Percentiles rank a stretch among this genome's conserved stretches.
phyloP scores from a whole-genome alignment of 2,888 invertebrate genomes.

The Homarus gammarus region DNA sequence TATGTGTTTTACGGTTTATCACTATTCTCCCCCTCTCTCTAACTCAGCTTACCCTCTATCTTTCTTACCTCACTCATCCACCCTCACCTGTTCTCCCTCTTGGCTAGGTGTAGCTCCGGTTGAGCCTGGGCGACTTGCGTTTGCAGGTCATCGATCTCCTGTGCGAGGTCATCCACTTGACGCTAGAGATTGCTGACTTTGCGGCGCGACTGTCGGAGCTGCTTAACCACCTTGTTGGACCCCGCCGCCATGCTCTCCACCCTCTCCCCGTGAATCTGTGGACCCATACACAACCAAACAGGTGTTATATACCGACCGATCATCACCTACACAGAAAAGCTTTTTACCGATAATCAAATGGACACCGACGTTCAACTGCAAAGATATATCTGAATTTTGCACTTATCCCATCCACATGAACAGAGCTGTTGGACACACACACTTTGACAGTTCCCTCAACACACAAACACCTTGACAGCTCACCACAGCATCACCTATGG shows the following conservation, averaged over 20 bases:
- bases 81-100: slow-evolving; percentile 44
- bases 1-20: no score
- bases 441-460: no score
- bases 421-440: no score
- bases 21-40: not conserved
- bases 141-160: slow-evolving; percentile 46
- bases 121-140: slow-evolving; percentile 27
- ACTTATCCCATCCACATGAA: no score
- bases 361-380: no score
- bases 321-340: no score
- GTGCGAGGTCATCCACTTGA: slow-evolving; percentile 29
- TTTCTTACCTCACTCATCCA: not conserved
- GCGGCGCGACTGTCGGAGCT: not conserved
- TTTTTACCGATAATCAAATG: no score
- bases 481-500: no score
- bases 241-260: slow-evolving; percentile 18
- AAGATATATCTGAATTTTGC: no score
- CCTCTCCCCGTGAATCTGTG: slow-evolving; percentile 40
- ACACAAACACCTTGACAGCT: no score
- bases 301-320: no score
- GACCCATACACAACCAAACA: slow-evolving; percentile 19
- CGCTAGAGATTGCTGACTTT: slow-evolving; percentile 34
- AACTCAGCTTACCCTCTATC: not conserved
- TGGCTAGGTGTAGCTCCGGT: slow-evolving; percentile 29
- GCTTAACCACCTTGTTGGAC: slow-evolving; percentile 11